Evolutionary conservation across 2,888 invertebrate genomes (phyloP).

Genomic region (Tethea ocularis): DNA sequence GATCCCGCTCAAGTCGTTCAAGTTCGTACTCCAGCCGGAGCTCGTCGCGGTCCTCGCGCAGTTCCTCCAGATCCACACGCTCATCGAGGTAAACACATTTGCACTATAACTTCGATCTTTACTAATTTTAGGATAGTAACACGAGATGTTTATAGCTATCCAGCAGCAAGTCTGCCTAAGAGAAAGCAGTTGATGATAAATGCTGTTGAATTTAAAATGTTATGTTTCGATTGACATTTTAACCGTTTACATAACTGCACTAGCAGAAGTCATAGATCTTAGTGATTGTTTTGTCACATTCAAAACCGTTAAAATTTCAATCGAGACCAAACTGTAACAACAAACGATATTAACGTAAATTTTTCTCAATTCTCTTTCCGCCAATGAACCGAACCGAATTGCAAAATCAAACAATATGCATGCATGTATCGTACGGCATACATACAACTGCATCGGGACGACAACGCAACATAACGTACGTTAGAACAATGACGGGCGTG

Average conservation of each 20-base stretch:
- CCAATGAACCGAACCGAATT: constrained; percentile 28
- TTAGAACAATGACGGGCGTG: constrained; percentile 81
- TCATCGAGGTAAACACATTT: constrained; percentile 68
- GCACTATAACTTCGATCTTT: not conserved
- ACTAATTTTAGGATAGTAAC: not conserved
- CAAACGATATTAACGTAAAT: constrained; percentile 24
- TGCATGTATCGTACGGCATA: not conserved
- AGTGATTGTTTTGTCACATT: no score
- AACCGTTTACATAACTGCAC: not conserved
- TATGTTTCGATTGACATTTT: not conserved
- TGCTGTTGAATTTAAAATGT: not conserved
- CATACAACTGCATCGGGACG: not conserved
- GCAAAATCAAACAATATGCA: constrained; percentile 19
- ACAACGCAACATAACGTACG: constrained; percentile 31
- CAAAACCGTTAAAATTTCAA: not conserved
- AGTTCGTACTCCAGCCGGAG: constrained; percentile 84
- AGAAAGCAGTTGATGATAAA: not conserved
- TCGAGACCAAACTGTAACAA: not conserved
- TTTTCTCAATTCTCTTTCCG: constrained; percentile 34
- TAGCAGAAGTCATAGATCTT: no score
- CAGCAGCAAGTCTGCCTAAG: not conserved
- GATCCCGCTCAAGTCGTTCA: constrained; percentile 71
- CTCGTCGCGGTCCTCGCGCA: constrained; percentile 67
- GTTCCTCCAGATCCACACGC: constrained; percentile 77
- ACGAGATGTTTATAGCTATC: not conserved